Evolutionary conservation across 2,113 vertebrate species (phyloP), one percentile per base, ranked within the genome.

Genomic region (Heptranchias perlo): DNA sequence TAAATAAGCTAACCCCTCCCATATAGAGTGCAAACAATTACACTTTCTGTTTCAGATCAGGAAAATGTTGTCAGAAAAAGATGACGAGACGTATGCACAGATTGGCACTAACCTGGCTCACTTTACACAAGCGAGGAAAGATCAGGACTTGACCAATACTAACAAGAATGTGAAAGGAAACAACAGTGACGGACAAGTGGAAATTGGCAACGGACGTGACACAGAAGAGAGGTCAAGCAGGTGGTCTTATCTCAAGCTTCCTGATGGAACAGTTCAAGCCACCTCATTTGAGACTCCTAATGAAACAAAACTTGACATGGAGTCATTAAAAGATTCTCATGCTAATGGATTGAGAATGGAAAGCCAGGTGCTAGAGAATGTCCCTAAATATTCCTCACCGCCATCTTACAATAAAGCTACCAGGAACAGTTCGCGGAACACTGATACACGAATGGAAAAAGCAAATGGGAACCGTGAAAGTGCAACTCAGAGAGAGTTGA

Each of bases 41-140:
- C 21, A 69, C 23, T 25, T 49, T 73, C 49, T 95, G 4, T 95
- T 95, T 31, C 94, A 95, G 94, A 95, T 95, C 64, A 49, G 65
- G 13, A 95, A 95, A 95, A 95, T 95, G 13, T 28, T 95, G 44
- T 95, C 65, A 52, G 94, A 95, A 49, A 95, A 95, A 52, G 94
- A 95, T 69, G 94, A 95, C 3, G 94, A 52, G 94, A 95, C 94
- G 14, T 95, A 95, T 3, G 94, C 94, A 73, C 94, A 95, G 65
- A 95, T 95, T 69, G 94, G 65, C 28, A 16, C 44, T 18, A 69
- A 95, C 25, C 44, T 95, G 25, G 39, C 44, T 52, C 94, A 69
- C 4, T 69, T 95, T 8, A 31, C 65, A 52, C 94, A 95, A n/a
- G 25, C 16, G 31, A 67, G 13, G 31, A 95, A 95, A 62, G 64